Evolutionary conservation across 2,888 invertebrate species (phyloP), one percentile per base, ranked within the genome.

Genomic region (Hermaeophaga mercurialis): DNA sequence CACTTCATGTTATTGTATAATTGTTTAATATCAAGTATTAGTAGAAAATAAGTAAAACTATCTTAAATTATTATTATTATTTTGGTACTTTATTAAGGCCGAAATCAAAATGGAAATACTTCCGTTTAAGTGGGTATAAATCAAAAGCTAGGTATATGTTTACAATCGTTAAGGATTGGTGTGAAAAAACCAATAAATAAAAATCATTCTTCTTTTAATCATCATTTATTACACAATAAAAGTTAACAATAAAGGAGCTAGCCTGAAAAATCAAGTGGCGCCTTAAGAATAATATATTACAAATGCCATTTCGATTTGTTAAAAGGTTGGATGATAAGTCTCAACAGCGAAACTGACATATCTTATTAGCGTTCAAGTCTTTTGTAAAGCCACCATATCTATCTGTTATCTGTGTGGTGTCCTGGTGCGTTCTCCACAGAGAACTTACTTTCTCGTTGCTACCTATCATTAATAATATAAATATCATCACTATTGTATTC

Each of bases 391-490:
- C 62, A 61, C 61, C 59, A 38, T 52, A 64, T 65, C 67, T 70
- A 70, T 69, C 70, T 64, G 65, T 59, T 63, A 73, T 71, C 69
- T 64, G 63, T 41, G 52, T 66, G 66, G 66, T 64, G 60, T 62
- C 70, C 69, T 56, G 63, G 63, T 47, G 69, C 62, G 67, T 61
- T 62, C 66, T 48, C 62, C 36, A 62, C 54, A 56, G 63, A 38
- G 49, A 34, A 19, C 56, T 47, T 50, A 56, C 45, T 61, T 24
- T 24, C 59, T 50, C 53, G 24, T 44, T 15, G 71, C 72, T 73
- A 73, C 72, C 61, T 70, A 73, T 68, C 70, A 72, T 71, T 70
- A 71, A 72, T 71, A 71, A 73, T 73, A 72, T 71, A 73, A 73
- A 73, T 72, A 74, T 71, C 67, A 67, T 66, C 68, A 64, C 66